Percentiles rank a stretch among this genome's conserved stretches.
phyloP scores from a whole-genome alignment of 1,140 invertebrate species.

The Leucophenga varia region DNA sequence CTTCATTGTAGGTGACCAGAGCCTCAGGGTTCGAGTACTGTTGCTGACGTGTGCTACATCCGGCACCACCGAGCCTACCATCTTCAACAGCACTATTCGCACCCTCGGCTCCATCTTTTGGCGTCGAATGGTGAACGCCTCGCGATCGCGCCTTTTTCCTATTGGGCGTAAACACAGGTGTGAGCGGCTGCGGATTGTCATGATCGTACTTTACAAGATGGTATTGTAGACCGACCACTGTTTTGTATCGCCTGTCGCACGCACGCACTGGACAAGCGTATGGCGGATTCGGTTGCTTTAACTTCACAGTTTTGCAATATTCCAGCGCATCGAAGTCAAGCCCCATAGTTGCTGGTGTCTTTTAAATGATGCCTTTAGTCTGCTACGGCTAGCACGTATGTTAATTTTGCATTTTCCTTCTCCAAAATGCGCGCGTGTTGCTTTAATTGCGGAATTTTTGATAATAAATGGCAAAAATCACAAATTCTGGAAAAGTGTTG shows the following conservation, averaged over 20 bases:
- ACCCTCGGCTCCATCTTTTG: constrained; percentile 26
- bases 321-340: constrained; percentile 78
- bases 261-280: constrained; percentile 81
- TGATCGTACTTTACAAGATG: constrained; percentile 84
- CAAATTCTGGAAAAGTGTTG: too few relatives aligned
- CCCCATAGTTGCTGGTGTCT: constrained; percentile 41
- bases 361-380: constrained; percentile 15
- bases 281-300: constrained; percentile 72
- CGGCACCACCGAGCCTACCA: constrained; percentile 17
- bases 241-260: constrained; percentile 84
- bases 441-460: too few relatives aligned
- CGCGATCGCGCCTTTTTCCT: constrained; percentile 61
- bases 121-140: constrained; percentile 40
- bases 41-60: neutral
- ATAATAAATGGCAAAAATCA: too few relatives aligned
- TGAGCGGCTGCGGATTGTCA: constrained; percentile 64
- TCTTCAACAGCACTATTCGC: constrained; percentile 7
- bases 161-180: constrained; percentile 56
- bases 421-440: constrained; percentile 16
- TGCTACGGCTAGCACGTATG: constrained; percentile 22
- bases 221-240: constrained; percentile 80
- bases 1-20: constrained; percentile 55
- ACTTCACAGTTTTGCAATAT: constrained; percentile 78
- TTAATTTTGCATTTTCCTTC: constrained; percentile 34
- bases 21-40: constrained; percentile 51